Base-by-base conservation (phyloP, 1,140 invertebrate genomes). In the Drosophila pallidifrons region DNA sequence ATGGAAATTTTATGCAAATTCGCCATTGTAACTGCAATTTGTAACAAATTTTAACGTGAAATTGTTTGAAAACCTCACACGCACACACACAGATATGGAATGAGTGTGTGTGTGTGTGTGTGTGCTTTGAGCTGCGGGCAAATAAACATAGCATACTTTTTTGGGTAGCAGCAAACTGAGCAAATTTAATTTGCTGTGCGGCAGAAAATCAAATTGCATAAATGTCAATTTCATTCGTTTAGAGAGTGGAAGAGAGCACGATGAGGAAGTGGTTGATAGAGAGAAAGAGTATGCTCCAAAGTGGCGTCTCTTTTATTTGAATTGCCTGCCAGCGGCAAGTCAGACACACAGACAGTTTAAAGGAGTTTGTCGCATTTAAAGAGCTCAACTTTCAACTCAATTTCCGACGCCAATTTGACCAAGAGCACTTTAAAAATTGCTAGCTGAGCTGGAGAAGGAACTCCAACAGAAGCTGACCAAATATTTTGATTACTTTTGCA, bases 1-100 rank as follows among this genome's bases (percentile, higher is more conserved):
- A 88, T 88, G 83, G 85, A 88, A 89, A 88, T 88, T 80, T 68
- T 81, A 88, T 88, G 83, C 85, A 88, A 88, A 88, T 88, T 77
- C 78, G 60, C 69, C 69, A 81, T 85, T 88, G 80, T 88, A 63
- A 68, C 77, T 77, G 82, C 81, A 85, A 85, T 85, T 88, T 88
- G 81, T 89, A 83, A 83, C 83, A 79, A 88, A 89, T 88, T 82
- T 87, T 47, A 61, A 70, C 81, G 71, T 76, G 67, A 87, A 82
- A 87, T 79, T 79, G 82, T 74, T 83, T 58, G 81, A 72, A 82
- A 82, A 82, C 45, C 35, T 54, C 49, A 16, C 30, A 57, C 30
- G n/a, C 45, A 47, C 55, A 15, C 30, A 63, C 2, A 20, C 41
- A 45, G 16, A 13, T 4, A 73, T 30, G 13, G 25, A 32, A 10